phyloP scores from a whole-genome alignment of 2,888 invertebrate species.

The Ophion slaviceki region DNA sequence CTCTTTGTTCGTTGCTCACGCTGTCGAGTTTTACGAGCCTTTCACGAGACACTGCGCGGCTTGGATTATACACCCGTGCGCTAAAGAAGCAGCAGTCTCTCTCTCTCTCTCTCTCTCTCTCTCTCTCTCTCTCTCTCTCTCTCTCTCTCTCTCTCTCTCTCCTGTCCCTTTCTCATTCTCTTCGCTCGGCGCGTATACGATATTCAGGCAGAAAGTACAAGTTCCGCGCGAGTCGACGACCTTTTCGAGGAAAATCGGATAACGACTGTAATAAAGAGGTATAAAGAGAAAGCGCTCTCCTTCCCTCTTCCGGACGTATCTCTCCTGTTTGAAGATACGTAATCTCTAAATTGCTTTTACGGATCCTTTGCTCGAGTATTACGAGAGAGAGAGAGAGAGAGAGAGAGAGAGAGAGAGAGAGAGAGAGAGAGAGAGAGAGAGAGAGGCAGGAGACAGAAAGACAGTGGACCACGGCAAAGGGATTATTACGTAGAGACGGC shows the following conservation, averaged over 20 bases:
- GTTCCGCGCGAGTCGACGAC: constrained; percentile 52
- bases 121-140: constrained; percentile 28
- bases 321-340: constrained; percentile 64
- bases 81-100: constrained; percentile 41
- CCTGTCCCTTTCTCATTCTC: neutral
- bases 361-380: constrained; percentile 56
- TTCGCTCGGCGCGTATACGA: constrained; percentile 22
- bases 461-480: constrained; percentile 23
- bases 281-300: constrained; percentile 44
- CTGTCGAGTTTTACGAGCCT: constrained; percentile 50
- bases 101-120: constrained; percentile 55
- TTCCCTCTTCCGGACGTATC: constrained; percentile 38
- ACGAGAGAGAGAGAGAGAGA: constrained; percentile 25
- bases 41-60: constrained; percentile 57
- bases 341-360: constrained; percentile 66
- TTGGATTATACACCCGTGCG: constrained; percentile 53
- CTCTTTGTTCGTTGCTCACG: constrained; percentile 25
- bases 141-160: constrained; percentile 12
- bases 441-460: constrained; percentile 16
- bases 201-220: constrained; percentile 41
- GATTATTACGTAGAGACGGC: constrained; percentile 49
- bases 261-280: constrained; percentile 66
- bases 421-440: constrained; percentile 18
- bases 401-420: constrained; percentile 34
- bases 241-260: constrained; percentile 65